Base-by-base conservation (phyloP, 2,888 invertebrate genomes). In the Drosophila kanekoi region DNA sequence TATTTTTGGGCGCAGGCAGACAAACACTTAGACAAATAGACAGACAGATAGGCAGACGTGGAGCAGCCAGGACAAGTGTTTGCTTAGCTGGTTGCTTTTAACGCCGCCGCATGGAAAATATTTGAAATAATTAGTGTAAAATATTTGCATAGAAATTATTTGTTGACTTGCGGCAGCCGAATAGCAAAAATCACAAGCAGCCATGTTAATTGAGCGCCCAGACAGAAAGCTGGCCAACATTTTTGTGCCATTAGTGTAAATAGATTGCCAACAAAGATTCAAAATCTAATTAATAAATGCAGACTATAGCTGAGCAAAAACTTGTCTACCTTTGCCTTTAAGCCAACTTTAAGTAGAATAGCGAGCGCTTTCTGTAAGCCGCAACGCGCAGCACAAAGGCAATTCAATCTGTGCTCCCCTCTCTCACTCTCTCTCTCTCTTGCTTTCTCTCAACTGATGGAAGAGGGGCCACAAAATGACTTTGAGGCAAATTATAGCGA, bases 61-160 rank as follows among this genome's bases (percentile, higher is more conserved):
- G 13, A 16, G 71, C 14, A 28, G 14, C 47, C 23, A 51, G 53
- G 54, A 52, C 51, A 65, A 57, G 62, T 60, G 57, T 75, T 75
- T 65, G 56, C 43, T 69, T 69, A 64, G 44, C 45, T 69, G 75
- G 61, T 54, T 64, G 56, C 61, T 57, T 62, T 59, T 43, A 37
- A 51, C 45, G 70, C 66, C 59, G 72, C 75, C 79, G 51, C 67
- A 84, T 81, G 73, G 77, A 83, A 88, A 85, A 85, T 87, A 86
- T 85, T 83, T 86, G 66, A 86, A 86, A 86, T 85, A 85, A 85
- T 85, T 85, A 87, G 88, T 85, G 83, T 86, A 87, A 85, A 85
- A 87, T 87, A 85, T 85, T 85, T 87, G 71, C 83, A 81, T 81
- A 72, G 83, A 85, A 87, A 84, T 87, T 79, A 87, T 84, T 84